Evolutionary conservation across 2,113 vertebrate species (phyloP).

Genomic region (Lipophrys pholis): DNA sequence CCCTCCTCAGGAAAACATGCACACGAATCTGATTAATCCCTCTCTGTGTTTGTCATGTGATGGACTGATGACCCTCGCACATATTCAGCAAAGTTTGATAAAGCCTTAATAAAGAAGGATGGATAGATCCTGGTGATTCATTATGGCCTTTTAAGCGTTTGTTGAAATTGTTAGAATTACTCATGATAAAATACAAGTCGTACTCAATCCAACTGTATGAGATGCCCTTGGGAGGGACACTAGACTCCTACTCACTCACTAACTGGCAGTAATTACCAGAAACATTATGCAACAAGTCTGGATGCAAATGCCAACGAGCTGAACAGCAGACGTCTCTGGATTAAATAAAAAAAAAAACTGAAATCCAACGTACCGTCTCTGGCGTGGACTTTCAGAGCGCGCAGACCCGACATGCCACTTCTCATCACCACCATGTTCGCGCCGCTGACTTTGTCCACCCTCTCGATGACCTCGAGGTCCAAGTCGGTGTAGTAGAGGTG

Average conservation of each 20-base stretch:
- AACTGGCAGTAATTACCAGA: constrained; percentile 14
- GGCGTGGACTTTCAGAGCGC: constrained; percentile 78
- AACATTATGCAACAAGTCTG: constrained; percentile 25
- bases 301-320: constrained; percentile 12
- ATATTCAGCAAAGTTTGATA: too few relatives aligned
- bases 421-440: constrained; percentile 81
- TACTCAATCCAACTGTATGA: constrained; percentile 3
- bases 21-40: too few relatives aligned
- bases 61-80: too few relatives aligned
- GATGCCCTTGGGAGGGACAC: constrained; percentile 28
- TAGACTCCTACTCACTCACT: background rate
- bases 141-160: too few relatives aligned
- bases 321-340: background rate
- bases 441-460: constrained; percentile 78
- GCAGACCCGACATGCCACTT: constrained; percentile 73
- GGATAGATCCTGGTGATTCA: too few relatives aligned
- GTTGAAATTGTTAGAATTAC: too few relatives aligned
- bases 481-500: constrained; percentile 82
- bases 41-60: too few relatives aligned
- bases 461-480: constrained; percentile 83
- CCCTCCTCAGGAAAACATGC: too few relatives aligned
- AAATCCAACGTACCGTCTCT: constrained; percentile 75
- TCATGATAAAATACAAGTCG: background rate
- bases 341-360: constrained; percentile 7
- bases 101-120: background rate